Base-by-base conservation (phyloP, 2,113 vertebrate genomes). In the Ammodytes marinus region DNA sequence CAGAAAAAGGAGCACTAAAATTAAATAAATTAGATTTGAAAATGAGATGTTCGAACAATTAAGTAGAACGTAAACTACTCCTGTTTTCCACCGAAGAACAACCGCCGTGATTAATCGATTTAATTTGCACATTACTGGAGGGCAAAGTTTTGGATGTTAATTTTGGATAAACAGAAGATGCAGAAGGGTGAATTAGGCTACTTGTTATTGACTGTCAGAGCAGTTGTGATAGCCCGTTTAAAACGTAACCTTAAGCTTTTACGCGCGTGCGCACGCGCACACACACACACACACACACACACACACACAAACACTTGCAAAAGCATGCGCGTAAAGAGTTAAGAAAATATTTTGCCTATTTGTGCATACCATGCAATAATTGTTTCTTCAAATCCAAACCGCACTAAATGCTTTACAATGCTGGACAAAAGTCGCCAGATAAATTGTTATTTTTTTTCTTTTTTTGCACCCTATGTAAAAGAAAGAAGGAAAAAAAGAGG, bases 21-120 rank as follows among this genome's bases (percentile, higher is more conserved):
- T 27, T 27, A 95, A 91, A 89, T 89, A 89, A 93, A 94, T 93
- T 92, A 90, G 84, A 93, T 94, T 96, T 95, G 88, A 92, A 93
- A 98, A 98, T 99, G 97, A 97, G 96, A 96, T 97, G 97, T 95
- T 95, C 95, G 95, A 96, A 96, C 89, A 98, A 96, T 97, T 97
- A 98, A 97, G 97, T 96, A 95, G 27, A 27, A 96, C 95, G 95
- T 94, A 96, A 97, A 96, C 95, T 95, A 96, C 96, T 85, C 95
- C 95, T 93, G 94, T 89, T 92, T 69, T 93, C 86, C 88, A 87
- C 83, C 19, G 89, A 93, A 84, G 87, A 94, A 93, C 93, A 92
- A 94, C 92, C 89, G 83, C 85, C 93, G 91, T 94, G 91, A 94
- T 94, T 93, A 93, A 94, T 92, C 90, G 87, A 93, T 95, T 94